Base-by-base conservation (phyloP, 2,888 invertebrate genomes). In the Clostera curtula region DNA sequence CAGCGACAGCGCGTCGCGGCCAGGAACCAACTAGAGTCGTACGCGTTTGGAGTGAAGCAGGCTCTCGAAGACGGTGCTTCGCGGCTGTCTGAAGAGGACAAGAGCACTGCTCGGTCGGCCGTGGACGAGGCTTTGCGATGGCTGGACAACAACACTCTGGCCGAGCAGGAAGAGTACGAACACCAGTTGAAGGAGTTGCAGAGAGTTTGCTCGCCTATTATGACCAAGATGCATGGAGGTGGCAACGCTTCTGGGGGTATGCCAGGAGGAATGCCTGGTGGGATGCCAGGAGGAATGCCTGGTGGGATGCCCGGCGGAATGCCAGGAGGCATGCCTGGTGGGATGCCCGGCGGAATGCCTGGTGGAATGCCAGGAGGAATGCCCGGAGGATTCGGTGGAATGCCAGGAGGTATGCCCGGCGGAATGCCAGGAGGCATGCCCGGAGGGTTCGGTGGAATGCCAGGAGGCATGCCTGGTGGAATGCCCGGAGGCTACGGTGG, bases 1-100 rank as follows among this genome's bases (percentile, higher is more conserved):
- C 90, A 91, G 45, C 76, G 88, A 5, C 88, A 91, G 43, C 82
- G 88, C 19, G 87, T 93, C n/a, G 62, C 86, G 0, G 86, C 91
- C 6, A 87, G 90, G 34, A 94, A 94, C 70, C 85, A 86, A 39
- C 76, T 94, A 0, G 93, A 93, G 61, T 73, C 86, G 25, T 93
- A 93, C 64, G 83, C 88, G 10, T 92, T 90, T 70, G 85, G 86
- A 38, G 88, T 90, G 29, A 90, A 88, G 46, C 91, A 92, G 56
- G 89, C 90, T 2, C 60, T 87, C 15, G 87, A 89, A n/a, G 88
- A 90, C 7, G 84, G 87, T 11, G 82, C 79, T 1, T 82, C 77
- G 24, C 90, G 88, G 58, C 63, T 94, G 20, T 68, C 73, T 4
- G 86, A 88, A 12, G 70, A 82, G 3, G 93, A 93, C 43, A 91